Conservation (phyloP, 2,888 invertebrate genomes). For the Tachina grossa region DNA sequence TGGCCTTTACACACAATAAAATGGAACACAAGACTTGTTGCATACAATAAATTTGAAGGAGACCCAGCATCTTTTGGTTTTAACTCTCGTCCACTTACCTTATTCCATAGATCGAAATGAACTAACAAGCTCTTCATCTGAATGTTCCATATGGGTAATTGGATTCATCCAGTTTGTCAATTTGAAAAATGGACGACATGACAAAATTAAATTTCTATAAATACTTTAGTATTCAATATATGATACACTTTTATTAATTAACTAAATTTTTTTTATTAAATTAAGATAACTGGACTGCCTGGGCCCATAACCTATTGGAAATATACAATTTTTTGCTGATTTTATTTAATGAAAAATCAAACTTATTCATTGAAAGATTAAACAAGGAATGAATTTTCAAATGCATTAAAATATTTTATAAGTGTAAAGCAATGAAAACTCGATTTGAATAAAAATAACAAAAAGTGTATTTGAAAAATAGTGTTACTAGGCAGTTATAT, state of each 20-base stretch:
- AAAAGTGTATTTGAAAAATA: no score
- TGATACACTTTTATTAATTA: constrained; percentile 1
- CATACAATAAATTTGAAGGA: not conserved
- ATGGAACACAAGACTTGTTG: constrained; percentile 26
- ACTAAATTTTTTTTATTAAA: not conserved
- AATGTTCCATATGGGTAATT: constrained; percentile 41
- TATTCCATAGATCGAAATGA: not conserved
- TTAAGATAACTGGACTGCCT: not conserved
- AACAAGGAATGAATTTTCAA: no score
- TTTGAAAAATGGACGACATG: constrained; percentile 38
- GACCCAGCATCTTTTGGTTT: not conserved
- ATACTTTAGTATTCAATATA: no score
- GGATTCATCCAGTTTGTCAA: constrained; percentile 46
- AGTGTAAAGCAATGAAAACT: no score
- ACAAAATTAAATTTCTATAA: not conserved
- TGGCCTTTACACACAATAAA: constrained; percentile 10
- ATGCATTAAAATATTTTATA: no score
- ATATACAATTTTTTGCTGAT: no score
- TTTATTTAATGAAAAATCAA: no score
- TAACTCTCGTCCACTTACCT: not conserved
- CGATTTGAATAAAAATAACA: no score
- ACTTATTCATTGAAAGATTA: no score
- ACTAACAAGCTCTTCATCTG: constrained; percentile 44
- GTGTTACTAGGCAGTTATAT: no score
- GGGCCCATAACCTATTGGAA: constrained; percentile 20